Conservation (phyloP, 2,888 invertebrate species). For the Mythimna loreyi region DNA sequence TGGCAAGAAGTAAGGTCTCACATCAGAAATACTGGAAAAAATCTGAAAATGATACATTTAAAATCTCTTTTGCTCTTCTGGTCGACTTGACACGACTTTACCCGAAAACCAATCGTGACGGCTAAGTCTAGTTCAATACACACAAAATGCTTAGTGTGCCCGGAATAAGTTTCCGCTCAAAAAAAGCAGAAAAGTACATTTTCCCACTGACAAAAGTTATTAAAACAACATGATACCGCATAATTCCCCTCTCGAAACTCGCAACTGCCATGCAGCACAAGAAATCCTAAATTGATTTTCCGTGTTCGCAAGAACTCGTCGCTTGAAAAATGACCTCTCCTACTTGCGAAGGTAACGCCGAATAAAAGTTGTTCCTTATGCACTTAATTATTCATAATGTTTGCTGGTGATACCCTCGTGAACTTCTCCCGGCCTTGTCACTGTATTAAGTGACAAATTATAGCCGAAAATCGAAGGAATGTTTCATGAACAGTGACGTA, state of each 20-base stretch:
- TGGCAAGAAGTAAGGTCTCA: no score
- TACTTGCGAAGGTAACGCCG: conserved; percentile 71
- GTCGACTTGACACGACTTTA: no score
- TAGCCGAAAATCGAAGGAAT: conserved; percentile 65
- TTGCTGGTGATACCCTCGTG: conserved; percentile 80
- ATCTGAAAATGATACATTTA: no score
- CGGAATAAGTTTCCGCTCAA: no score
- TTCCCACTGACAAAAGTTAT: not conserved
- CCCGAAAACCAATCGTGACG: no score
- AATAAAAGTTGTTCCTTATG: conserved; percentile 79
- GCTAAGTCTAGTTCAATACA: no score
- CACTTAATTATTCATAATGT: conserved; percentile 89
- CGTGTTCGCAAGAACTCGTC: conserved; percentile 74
- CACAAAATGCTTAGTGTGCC: no score
- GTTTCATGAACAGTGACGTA: conserved; percentile 49
- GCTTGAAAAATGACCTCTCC: conserved; percentile 76
- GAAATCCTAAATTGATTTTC: conserved; percentile 74
- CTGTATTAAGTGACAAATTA: conserved; percentile 87
- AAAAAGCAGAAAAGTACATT: no score
- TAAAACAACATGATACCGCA: not conserved
- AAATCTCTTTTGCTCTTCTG: no score
- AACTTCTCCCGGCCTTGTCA: conserved; percentile 82
- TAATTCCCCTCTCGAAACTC: not conserved
- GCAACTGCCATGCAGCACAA: conserved; percentile 16
- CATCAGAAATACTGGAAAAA: no score